Evolutionary conservation across 2,888 invertebrate genomes (phyloP).

Genomic region (Boloria selene): DNA sequence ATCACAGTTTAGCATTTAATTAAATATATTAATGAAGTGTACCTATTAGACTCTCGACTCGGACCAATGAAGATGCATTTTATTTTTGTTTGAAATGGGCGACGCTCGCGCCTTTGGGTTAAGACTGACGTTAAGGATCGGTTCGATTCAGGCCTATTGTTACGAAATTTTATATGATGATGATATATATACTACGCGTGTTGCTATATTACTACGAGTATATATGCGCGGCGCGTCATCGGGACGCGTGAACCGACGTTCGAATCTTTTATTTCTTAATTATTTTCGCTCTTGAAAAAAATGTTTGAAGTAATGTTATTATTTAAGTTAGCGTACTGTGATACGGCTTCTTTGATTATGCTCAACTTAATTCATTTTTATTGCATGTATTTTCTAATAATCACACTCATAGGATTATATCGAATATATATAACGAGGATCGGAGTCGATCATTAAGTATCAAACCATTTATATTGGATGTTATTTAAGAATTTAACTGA

Average conservation of each 20-base stretch:
- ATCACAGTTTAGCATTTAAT: conserved; percentile 35
- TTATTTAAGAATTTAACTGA: conserved; percentile 67
- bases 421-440: conserved; percentile 39
- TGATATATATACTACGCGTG: conserved; percentile 37
- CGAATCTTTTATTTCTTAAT: conserved; percentile 10
- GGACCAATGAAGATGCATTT: conserved; percentile 47
- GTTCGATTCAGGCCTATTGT: conserved; percentile 54
- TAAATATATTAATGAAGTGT: conserved; percentile 26
- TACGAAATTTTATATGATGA: conserved; percentile 35
- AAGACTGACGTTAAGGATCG: conserved; percentile 50
- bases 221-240: conserved; percentile 26
- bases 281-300: conserved; percentile 13
- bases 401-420: conserved; percentile 49
- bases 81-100: conserved; percentile 28
- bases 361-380: conserved; percentile 64
- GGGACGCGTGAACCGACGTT: conserved; percentile 1
- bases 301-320: conserved; percentile 46
- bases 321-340: conserved; percentile 77
- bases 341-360: conserved; percentile 75
- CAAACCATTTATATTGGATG: conserved; percentile 57
- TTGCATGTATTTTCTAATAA: conserved; percentile 53
- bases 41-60: conserved; percentile 37
- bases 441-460: conserved; percentile 45
- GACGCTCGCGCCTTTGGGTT: conserved; percentile 42
- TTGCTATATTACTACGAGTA: too few relatives aligned